Base-by-base conservation (phyloP, 2,888 invertebrate species). In the Autographa gamma region DNA sequence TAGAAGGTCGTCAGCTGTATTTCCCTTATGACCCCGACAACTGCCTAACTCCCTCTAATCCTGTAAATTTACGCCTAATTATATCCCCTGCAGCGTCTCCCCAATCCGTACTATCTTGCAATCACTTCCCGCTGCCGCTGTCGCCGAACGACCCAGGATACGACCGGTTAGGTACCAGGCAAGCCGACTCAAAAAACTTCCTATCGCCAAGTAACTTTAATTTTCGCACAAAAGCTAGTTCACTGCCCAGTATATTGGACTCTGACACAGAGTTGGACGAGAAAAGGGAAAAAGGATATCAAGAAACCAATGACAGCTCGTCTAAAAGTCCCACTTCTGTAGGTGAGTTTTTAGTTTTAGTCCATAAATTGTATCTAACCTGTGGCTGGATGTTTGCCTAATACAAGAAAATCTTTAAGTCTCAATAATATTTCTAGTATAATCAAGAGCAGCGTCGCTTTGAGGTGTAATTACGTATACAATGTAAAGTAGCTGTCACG, bases 231-330 rank as follows among this genome's bases (percentile, higher is more conserved):
- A 96, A 96, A 91, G 98, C 98, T 63, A 98, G 97, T 87, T 98
- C 98, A 70, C 91, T 98, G 86, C 98, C 98, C 0, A 98, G 98
- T 88, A 98, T 98, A 86, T 93, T 98, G 85, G 98, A 98, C 86
- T 97, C 97, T 0, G 97, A 98, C 74, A 96, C 96, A 58, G 97
- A 97, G 77, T 93, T 96, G 73, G 97, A 97, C 69, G 95, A 93
- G 73, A 96, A 92, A 83, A 93, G 94, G 65, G 92, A 92, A n/a
- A 95, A 93, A 75, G 93, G 93, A 19, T 96, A 95, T 71, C 89
- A 91, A 9, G 90, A 93, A 81, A 87, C 95, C 82, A 89, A 91
- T 52, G 96, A 96, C 75, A 96, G 96, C 61, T 94, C 96, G 31
- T 96, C 96, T 59, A 97, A 96, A 93, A 97, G 97, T 84, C 97